Base-by-base conservation (phyloP, 2,797 vertebrate genomes). In the Triplophysa yarkandensis region DNA sequence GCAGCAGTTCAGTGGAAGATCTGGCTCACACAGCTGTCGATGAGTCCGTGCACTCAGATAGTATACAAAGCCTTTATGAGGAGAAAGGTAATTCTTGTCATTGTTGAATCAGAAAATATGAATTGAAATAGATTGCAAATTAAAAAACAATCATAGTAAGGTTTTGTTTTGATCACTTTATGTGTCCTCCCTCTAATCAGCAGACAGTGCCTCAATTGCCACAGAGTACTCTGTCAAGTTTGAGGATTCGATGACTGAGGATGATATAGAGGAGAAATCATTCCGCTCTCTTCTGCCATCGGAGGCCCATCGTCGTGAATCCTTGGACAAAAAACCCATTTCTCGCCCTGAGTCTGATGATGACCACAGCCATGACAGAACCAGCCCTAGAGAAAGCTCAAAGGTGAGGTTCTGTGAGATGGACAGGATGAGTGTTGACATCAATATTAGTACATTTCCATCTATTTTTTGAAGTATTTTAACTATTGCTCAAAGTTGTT, bases 231-330 rank as follows among this genome's bases (percentile, higher is more conserved):
- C 96, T 16, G 83, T 95, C 23, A 98, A 97, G 89, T 96, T 98
- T 82, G 97, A 97, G 67, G 95, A 97, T 84, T 97, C 95, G 6
- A 94, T 97, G 93, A 98, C 96, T 7, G 96, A 99, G 85, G 96
- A 98, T 71, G 96, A 98, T 79, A 94, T 96, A 41, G 95, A 98
- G 75, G 95, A 99, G 80, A 94, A 92, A 55, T 99, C 96, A 3
- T 99, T 99, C 76, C 93, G 96, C 32, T 98, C 96, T 66, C 89
- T 99, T 78, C 85, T 98, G 41, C 96, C 98, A 0, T 99, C 96
- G 14, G 96, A 99, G 82, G 94, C 95, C 6, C 97, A 99, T 83
- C 95, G 96, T 25, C 92, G 96, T 23, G 95, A 92, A 83, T 97
- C 94, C 9, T 87, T 97, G 86, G 96, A 98, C 84, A 95, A 91